Evolutionary conservation across 2,888 invertebrate genomes (phyloP).

Genomic region (Panzeria rudis): DNA sequence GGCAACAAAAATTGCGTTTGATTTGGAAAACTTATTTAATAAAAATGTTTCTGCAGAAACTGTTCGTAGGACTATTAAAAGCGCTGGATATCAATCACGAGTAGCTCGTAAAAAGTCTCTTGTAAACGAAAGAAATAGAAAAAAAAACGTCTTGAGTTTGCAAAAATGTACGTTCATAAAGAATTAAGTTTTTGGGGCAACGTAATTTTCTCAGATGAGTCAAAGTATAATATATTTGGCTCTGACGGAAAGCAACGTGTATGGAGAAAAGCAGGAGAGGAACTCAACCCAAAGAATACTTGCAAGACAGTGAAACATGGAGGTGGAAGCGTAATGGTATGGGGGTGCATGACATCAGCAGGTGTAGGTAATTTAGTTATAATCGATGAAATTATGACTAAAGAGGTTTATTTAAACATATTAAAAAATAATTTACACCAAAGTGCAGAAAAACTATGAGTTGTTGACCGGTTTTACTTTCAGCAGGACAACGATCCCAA

Average conservation of each 20-base stretch:
- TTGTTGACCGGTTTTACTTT: not conserved
- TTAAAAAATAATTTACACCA: not conserved
- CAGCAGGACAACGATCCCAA: no score
- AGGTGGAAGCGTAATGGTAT: not conserved
- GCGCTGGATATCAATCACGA: no score
- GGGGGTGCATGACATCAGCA: not conserved
- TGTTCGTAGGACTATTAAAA: not conserved
- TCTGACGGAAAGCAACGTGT: no score
- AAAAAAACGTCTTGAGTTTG: not conserved
- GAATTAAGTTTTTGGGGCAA: not conserved
- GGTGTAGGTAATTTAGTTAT: not conserved
- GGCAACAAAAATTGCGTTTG: not conserved
- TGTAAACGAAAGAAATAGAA: no score
- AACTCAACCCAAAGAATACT: no score
- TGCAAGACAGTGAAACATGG: no score
- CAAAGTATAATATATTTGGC: no score
- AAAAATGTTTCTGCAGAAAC: not conserved
- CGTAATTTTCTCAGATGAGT: no score
- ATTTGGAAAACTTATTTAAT: not conserved
- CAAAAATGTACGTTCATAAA: not conserved
- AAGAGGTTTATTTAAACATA: not conserved
- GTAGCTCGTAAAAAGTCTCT: slow-evolving; percentile 1
- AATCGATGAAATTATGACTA: not conserved
- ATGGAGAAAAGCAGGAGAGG: no score
- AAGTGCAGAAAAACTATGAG: not conserved